Conservation (phyloP, 2,113 vertebrate genomes). For the Gallinago jamesoni region DNA sequence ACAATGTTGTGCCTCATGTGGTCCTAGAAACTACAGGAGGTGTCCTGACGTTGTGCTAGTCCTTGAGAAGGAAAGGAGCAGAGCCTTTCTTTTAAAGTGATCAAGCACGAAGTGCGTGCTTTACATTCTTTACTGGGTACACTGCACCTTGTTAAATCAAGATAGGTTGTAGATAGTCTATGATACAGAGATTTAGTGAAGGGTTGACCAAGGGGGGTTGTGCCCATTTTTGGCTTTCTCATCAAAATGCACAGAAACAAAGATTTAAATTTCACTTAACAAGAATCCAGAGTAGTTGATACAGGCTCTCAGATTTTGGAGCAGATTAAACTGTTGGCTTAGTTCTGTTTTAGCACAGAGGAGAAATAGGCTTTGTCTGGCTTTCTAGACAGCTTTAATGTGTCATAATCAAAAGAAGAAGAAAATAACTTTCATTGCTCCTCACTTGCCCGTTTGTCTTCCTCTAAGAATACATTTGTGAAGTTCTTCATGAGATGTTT, state of each 20-base stretch:
- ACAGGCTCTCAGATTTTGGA: neutral
- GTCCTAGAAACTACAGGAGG: neutral
- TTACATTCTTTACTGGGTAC: neutral
- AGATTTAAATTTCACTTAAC: neutral
- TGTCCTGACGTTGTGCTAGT: neutral
- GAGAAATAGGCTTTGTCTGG: neutral
- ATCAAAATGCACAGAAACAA: neutral
- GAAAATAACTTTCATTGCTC: neutral
- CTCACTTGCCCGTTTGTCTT: neutral
- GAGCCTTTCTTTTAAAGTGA: neutral
- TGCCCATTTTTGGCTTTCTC: neutral
- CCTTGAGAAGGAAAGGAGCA: neutral
- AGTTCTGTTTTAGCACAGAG: neutral
- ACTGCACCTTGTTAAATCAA: neutral
- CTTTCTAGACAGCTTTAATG: slow-evolving; percentile 28
- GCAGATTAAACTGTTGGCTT: neutral
- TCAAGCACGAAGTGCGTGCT: neutral
- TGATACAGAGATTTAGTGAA: neutral
- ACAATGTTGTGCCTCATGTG: neutral
- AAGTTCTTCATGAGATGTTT: neutral
- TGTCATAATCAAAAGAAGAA: neutral
- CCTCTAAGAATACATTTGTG: neutral
- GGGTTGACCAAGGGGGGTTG: neutral
- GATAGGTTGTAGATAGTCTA: neutral
- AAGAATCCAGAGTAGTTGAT: neutral